Conservation (phyloP, 2,113 vertebrate species). For the Zosterops pallidus region DNA sequence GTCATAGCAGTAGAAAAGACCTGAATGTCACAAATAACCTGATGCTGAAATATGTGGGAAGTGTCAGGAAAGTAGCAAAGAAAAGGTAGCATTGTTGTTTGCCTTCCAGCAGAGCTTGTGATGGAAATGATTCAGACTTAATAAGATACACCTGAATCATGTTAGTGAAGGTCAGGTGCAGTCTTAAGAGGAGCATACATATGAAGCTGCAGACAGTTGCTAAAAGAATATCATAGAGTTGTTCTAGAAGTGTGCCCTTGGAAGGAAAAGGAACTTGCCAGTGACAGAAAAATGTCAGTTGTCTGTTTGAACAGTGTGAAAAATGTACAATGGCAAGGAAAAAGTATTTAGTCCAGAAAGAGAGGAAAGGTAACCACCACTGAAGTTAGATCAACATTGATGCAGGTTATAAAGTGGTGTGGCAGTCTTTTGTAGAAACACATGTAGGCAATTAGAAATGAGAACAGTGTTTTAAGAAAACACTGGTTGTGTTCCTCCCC, state of each 20-base stretch:
- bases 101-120: neutral
- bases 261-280: neutral
- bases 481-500: neutral
- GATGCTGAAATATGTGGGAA: neutral
- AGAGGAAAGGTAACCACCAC: neutral
- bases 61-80: neutral
- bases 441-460: neutral
- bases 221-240: neutral
- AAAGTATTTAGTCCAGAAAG: neutral
- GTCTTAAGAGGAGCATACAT: neutral
- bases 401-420: neutral
- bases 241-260: neutral
- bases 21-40: neutral
- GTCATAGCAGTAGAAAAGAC: neutral
- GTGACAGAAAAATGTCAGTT: neutral
- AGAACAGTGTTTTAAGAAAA: neutral
- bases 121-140: neutral
- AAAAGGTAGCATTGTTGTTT: neutral
- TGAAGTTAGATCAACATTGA: neutral
- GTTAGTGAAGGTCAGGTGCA: neutral
- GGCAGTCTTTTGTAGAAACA: neutral
- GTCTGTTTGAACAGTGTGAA: neutral
- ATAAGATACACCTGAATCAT: neutral
- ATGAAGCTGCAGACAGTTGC: neutral
- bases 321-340: neutral